Evolutionary conservation across 64 coral and sea anemone genomes (phyloP).

Genomic region (Dendrophyllia cribrosa): DNA sequence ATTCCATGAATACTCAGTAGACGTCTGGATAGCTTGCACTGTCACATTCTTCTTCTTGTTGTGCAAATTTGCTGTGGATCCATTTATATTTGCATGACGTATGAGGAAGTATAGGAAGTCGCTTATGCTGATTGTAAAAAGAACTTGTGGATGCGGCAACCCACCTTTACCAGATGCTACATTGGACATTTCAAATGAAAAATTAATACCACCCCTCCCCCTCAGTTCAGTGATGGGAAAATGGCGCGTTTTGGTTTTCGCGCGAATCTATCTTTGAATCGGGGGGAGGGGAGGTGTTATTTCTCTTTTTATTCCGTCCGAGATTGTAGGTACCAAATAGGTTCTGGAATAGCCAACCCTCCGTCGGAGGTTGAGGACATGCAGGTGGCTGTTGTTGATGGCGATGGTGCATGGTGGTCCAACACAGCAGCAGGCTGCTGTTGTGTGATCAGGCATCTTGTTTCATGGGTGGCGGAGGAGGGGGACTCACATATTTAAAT

Average conservation of each 20-base stretch:
- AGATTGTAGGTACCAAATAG: not conserved
- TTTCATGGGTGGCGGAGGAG: too few species aligned
- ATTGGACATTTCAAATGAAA: too few species aligned
- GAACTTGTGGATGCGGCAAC: not conserved
- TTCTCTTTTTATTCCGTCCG: too few species aligned
- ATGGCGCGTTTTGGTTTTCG: too few species aligned
- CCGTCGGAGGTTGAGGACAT: not conserved
- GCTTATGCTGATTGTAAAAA: not conserved
- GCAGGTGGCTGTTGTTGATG: not conserved
- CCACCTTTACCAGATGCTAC: not conserved
- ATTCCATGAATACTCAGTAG: not conserved
- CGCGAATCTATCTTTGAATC: too few species aligned
- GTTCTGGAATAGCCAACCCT: not conserved
- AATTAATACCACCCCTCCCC: too few species aligned
- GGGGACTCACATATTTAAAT: too few species aligned
- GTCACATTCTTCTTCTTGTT: conserved; percentile 16
- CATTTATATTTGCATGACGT: conserved; percentile 70
- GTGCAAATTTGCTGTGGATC: conserved; percentile 57
- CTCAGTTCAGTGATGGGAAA: too few species aligned
- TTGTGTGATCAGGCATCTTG: not conserved
- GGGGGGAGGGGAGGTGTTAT: too few species aligned
- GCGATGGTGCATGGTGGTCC: not conserved
- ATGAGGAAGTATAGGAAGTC: conserved; percentile 64
- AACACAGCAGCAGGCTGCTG: not conserved
- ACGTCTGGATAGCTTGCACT: not conserved